phyloP scores from a whole-genome alignment of 2,113 vertebrate genomes.

The Malurus elegans region DNA sequence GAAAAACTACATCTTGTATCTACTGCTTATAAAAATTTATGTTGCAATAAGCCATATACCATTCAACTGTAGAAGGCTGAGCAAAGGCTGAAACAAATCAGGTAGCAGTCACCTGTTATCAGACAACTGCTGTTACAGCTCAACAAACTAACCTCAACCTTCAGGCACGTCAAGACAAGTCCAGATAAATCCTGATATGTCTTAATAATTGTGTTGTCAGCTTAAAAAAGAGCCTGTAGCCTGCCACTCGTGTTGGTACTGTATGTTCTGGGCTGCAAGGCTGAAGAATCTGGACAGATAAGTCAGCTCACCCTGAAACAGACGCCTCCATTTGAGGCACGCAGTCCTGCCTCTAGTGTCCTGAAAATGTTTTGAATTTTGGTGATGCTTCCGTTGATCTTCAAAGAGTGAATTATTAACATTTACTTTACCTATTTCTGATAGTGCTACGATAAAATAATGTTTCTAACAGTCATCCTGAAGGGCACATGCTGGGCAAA shows the following conservation, averaged over 20 bases:
- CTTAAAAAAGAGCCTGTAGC: background rate
- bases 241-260: accelerated
- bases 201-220: background rate
- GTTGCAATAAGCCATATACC: background rate
- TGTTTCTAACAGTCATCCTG: background rate
- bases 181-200: background rate
- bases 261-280: background rate
- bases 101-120: background rate
- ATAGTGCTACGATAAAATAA: background rate
- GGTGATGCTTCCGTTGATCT: background rate
- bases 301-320: background rate
- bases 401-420: background rate
- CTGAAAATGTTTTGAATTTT: background rate
- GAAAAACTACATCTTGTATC: background rate
- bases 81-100: background rate
- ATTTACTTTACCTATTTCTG: background rate
- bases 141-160: background rate
- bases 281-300: background rate
- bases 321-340: background rate
- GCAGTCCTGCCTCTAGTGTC: background rate
- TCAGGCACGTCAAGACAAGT: background rate
- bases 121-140: background rate
- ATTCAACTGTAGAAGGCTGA: background rate
- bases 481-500: background rate
- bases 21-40: background rate